Evolutionary conservation across 2,888 invertebrate genomes (phyloP), one percentile per base, ranked within the genome.

Genomic region (Leucoma salicis): DNA sequence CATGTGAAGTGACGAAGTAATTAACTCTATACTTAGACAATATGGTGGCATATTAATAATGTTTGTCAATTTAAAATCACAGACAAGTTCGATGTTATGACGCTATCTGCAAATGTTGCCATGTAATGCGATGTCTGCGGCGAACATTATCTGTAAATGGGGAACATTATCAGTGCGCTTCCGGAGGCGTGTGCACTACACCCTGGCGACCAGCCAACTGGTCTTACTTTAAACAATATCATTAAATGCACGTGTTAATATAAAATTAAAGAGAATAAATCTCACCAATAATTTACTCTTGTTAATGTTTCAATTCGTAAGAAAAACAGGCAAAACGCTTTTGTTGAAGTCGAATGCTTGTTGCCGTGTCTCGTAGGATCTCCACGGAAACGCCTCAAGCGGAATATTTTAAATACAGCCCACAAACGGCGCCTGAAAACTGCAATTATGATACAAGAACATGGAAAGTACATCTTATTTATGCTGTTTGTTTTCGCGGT

Each of bases 141-240:
- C 45, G 49, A 42, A 47, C 58, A 42, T 55, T 70, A 69, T 66
- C 71, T 68, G 58, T 62, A 67, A 62, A 56, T 65, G 57, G 59
- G 56, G 48, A 45, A 48, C 52, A 49, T 46, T 70, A 71, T 68
- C 70, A 59, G 53, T 37, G 52, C 45, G 63, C 79, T 83, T 84
- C 85, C 84, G 82, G 82, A 66, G 77, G 66, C 66, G 65, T 70
- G 69, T 58, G 59, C 53, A 62, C 56, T 68, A 71, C 70, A 64
- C 67, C 53, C 77, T 86, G 86, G 86, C 73, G 16, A 18, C 14
- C 27, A 25, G 78, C 86, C 86, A 86, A 74, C 67, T 80, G 83
- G 81, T 71, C 72, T 71, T 74, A 70, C 66, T 63, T 64, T 60
- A 59, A 66, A 69, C 63, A 60, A 59, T 52, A 61, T 66, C 69